Conservation (phyloP, 2,797 vertebrate species). For the Orestias chungarensis region DNA sequence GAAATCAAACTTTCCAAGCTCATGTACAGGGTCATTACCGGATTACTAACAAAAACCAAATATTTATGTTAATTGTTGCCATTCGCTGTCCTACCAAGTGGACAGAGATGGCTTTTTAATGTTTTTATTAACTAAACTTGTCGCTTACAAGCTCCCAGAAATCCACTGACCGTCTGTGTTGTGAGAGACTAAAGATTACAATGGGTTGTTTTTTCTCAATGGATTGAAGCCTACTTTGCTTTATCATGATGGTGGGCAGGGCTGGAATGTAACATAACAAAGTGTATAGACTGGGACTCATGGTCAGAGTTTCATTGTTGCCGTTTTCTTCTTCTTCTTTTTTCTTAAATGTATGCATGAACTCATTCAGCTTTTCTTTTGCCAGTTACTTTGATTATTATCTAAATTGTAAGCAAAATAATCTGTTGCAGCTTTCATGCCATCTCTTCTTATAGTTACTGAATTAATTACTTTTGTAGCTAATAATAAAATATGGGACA, state of each 20-base stretch:
- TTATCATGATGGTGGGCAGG: constrained; percentile 45
- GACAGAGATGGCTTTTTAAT: neutral
- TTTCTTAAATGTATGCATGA: neutral
- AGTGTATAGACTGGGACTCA: constrained; percentile 33
- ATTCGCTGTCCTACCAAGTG: neutral
- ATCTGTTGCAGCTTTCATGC: neutral
- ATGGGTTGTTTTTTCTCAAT: constrained; percentile 6
- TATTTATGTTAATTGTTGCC: neutral
- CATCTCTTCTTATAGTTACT: neutral
- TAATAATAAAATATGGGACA: neutral
- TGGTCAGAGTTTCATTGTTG: constrained; percentile 16
- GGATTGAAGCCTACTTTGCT: constrained; percentile 33
- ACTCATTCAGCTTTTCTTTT: neutral
- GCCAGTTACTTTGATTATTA: neutral
- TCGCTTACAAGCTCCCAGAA: constrained; percentile 1
- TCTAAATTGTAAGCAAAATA: neutral
- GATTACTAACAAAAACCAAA: too few relatives aligned
- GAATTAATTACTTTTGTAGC: neutral
- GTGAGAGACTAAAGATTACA: constrained; percentile 15
- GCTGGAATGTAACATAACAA: constrained; percentile 51
- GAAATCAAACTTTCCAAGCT: neutral
- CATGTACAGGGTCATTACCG: neutral
- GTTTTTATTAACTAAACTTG: neutral
- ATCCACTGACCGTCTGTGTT: neutral
- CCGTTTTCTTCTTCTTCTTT: neutral